These are phyloP conservation scores for Rhynchotus rufescens DNA, from an alignment of 2,797 vertebrate species.

Conservation along the genomic window DNA sequence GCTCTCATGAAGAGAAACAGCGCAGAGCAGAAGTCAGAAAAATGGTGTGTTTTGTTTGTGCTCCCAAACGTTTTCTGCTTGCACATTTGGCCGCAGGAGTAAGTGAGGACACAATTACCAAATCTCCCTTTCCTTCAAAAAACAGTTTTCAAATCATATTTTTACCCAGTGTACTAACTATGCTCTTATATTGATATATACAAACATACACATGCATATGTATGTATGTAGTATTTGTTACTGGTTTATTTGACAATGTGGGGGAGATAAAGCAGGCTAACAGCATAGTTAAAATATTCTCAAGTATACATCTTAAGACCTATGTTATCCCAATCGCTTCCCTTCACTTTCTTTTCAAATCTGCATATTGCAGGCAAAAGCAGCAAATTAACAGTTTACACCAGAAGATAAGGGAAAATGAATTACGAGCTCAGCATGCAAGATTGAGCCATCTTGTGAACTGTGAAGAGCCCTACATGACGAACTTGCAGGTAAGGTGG, in stretches of 20 bases:
- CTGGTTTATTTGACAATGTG: background rate
- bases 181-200: background rate
- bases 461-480: constrained; percentile 82
- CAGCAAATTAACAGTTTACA: constrained; percentile 93
- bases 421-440: constrained; percentile 90
- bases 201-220: too few species aligned
- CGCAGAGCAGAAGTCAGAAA: background rate
- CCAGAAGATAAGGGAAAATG: constrained; percentile 91
- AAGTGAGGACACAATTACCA: background rate
- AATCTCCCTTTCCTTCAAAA: background rate
- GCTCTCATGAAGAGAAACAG: background rate
- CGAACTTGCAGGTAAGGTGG: constrained; percentile 85
- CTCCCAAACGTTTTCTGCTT: background rate
- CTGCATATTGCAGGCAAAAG: constrained; percentile 88
- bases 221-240: background rate
- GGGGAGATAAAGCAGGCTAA: background rate
- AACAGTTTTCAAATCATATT: background rate
- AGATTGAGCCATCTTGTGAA: constrained; percentile 86
- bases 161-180: background rate
- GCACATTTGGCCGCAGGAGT: background rate
- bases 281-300: background rate
- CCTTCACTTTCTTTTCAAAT: background rate
- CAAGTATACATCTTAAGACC: background rate
- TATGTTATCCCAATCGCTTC: background rate
- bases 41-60: background rate